A percentile compares a stretch with the other conserved stretches of the same genome.
phyloP scores from a whole-genome alignment of 2,113 vertebrate genomes.

The Odocoileus virginianus region DNA sequence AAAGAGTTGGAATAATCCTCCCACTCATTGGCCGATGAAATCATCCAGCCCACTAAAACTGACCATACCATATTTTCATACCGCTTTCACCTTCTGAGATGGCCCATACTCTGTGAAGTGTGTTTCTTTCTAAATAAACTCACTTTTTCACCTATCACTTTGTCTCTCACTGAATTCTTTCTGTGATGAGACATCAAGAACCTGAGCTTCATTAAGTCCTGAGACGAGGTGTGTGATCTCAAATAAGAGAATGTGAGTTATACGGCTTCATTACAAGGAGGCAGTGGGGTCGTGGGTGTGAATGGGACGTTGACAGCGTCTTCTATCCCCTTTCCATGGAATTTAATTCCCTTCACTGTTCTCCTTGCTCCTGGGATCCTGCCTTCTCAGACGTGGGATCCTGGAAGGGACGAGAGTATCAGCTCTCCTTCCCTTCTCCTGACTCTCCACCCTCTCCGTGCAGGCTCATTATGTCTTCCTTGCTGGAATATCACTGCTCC shows the following conservation, averaged over 20 bases:
- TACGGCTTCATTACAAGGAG: not conserved
- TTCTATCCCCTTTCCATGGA: not conserved
- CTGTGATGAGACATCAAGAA: not conserved
- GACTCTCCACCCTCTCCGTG: not conserved
- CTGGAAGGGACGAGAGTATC: accelerated
- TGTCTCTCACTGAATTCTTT: not conserved
- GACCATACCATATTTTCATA: not conserved
- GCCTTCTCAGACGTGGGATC: not conserved
- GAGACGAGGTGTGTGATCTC: not conserved
- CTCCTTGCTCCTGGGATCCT: not conserved
- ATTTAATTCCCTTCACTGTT: not conserved
- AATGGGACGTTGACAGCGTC: not conserved
- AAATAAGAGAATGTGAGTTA: not conserved
- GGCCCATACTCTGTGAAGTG: not conserved
- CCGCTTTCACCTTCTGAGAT: not conserved
- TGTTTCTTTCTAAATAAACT: not conserved
- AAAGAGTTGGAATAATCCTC: not conserved
- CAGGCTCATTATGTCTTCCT: not conserved
- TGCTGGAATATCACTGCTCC: no score
- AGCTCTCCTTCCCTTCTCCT: not conserved
- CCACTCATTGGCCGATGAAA: not conserved
- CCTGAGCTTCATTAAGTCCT: not conserved
- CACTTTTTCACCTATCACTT: not conserved
- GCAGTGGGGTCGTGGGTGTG: not conserved
- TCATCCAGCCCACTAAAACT: not conserved